Evolutionary conservation across 2,888 invertebrate genomes (phyloP).

Genomic region (Eristalis pertinax): DNA sequence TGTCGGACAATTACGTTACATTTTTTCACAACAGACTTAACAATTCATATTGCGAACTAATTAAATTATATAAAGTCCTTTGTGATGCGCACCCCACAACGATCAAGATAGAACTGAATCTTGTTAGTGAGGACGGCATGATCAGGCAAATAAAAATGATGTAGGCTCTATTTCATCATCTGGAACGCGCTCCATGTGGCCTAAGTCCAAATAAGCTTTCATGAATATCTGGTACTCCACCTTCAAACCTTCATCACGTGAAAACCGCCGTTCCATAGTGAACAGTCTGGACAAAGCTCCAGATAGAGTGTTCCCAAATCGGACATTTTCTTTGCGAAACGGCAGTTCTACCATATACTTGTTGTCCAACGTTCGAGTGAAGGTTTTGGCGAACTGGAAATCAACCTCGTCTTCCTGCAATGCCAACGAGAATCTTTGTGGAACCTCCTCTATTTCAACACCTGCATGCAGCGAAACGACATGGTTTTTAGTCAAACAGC

Average conservation of each 20-base stretch:
- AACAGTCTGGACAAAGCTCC: conserved; percentile 4
- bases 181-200: no score
- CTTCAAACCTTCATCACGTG: neutral
- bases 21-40: no score
- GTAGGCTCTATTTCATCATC: conserved; percentile 26
- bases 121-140: conserved; percentile 62
- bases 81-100: no score
- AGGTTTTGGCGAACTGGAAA: neutral
- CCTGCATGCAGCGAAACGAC: no score
- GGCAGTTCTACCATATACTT: conserved; percentile 19
- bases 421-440: neutral
- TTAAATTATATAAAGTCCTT: no score
- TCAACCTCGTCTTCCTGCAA: neutral
- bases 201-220: conserved; percentile 3
- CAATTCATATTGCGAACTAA: no score
- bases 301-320: conserved; percentile 10
- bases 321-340: neutral
- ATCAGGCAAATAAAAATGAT: conserved; percentile 66
- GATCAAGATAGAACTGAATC: no score
- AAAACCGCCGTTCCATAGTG: conserved; percentile 15
- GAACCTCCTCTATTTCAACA: neutral
- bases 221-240: neutral
- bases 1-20: no score
- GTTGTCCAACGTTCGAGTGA: neutral
- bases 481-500: no score